Evolutionary conservation across 1,140 invertebrate species (phyloP).

Genomic region (Tetragnatha versicolor): DNA sequence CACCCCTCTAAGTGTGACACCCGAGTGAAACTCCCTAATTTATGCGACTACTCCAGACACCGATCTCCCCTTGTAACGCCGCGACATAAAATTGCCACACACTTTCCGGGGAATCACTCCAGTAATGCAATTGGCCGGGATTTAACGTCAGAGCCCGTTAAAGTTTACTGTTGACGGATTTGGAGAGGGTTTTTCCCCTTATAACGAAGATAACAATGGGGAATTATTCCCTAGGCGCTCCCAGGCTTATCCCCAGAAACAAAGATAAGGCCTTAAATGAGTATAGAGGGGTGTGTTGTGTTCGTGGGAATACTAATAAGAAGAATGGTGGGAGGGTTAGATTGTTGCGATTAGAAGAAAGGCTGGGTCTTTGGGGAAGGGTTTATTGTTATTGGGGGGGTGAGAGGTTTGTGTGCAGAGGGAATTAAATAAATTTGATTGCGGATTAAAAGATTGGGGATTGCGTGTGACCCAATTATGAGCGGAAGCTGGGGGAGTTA

Average conservation of each 20-base stretch:
- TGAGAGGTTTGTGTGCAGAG: background rate
- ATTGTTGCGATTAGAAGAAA: conserved; percentile 24
- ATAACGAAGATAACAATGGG: conserved; percentile 8
- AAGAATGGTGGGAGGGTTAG: conserved; percentile 1
- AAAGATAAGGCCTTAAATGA: conserved; percentile 39
- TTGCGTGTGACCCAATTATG: too few species aligned
- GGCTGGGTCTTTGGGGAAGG: background rate
- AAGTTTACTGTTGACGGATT: conserved; percentile 24
- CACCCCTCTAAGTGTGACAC: too few species aligned
- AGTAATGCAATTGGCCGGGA: conserved; percentile 14
- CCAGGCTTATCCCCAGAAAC: conserved; percentile 25
- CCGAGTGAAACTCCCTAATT: background rate
- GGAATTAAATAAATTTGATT: too few species aligned
- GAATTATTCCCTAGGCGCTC: conserved; percentile 20
- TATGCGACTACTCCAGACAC: background rate
- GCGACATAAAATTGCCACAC: background rate
- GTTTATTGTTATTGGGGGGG: conserved; percentile 23
- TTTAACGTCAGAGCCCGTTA: conserved; percentile 16
- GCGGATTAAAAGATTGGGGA: too few species aligned
- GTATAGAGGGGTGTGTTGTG: background rate
- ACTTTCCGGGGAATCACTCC: background rate
- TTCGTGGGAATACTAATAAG: conserved; percentile 32
- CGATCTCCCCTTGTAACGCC: background rate
- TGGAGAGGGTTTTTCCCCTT: background rate
- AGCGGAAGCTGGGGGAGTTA: too few species aligned